Evolutionary conservation across 2,888 invertebrate genomes (phyloP).

Genomic region (Dasypogon diadema): DNA sequence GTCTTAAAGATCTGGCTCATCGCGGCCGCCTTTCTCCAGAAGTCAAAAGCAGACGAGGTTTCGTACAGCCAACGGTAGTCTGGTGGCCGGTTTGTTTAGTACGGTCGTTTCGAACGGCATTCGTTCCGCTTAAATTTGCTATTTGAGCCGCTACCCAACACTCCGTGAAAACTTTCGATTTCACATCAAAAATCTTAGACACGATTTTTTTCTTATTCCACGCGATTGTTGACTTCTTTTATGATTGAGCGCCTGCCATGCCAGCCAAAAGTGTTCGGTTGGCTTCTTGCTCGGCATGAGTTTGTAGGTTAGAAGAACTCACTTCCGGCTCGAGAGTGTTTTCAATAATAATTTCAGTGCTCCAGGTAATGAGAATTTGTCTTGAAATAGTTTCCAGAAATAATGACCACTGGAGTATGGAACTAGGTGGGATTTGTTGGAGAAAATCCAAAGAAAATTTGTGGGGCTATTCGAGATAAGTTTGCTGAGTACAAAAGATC

Average conservation of each 20-base stretch:
- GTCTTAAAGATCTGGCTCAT: slow-evolving; percentile 11
- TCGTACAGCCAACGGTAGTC: slow-evolving; percentile 3
- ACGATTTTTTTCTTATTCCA: slow-evolving; percentile 18
- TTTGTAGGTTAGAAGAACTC: slow-evolving; percentile 35
- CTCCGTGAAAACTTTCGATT: slow-evolving; percentile 43
- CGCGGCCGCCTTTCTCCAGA: slow-evolving; percentile 8
- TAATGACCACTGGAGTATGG: too few relatives aligned
- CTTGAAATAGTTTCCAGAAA: too few relatives aligned
- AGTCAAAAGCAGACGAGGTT: background rate
- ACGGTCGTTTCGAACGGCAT: background rate
- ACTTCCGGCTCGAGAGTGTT: background rate
- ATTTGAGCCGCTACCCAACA: slow-evolving; percentile 7
- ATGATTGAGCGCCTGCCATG: background rate
- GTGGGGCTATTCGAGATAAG: too few relatives aligned
- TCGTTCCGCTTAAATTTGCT: slow-evolving; percentile 24
- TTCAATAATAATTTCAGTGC: background rate
- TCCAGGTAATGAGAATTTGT: background rate
- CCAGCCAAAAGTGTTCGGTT: background rate
- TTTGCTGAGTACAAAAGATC: too few relatives aligned
- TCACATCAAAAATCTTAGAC: slow-evolving; percentile 25
- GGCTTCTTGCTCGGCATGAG: background rate
- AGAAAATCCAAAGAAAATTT: too few relatives aligned
- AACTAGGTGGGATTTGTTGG: too few relatives aligned
- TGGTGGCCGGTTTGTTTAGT: slow-evolving; percentile 8
- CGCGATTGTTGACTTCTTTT: slow-evolving; percentile 19